Evolutionary conservation across 1,140 invertebrate species (phyloP).

Genomic region (Scylla paramamosain): DNA sequence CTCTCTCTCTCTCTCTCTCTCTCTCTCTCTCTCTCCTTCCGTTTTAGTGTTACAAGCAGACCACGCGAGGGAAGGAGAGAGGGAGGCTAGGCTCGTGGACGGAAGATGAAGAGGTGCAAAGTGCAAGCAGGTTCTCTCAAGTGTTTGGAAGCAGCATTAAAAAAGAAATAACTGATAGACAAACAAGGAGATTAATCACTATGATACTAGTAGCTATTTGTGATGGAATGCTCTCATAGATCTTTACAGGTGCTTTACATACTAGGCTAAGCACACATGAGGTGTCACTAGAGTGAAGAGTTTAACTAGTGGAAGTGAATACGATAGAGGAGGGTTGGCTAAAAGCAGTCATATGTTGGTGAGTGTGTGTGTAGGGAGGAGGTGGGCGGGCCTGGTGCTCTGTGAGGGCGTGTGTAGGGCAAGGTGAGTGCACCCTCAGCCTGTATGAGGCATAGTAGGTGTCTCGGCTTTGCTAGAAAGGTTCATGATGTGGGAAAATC

Average conservation of each 20-base stretch:
- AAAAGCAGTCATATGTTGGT: not conserved
- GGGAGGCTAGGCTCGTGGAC: not conserved
- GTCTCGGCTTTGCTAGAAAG: not conserved
- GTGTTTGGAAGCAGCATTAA: not conserved
- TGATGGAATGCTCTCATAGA: no score
- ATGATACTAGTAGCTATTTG: no score
- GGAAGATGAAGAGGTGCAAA: not conserved
- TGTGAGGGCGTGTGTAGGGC: not conserved
- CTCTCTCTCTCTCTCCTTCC: no score
- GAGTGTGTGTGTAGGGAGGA: not conserved
- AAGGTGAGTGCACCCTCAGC: not conserved
- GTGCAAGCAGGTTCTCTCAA: not conserved
- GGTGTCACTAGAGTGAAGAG: not conserved
- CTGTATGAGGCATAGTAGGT: not conserved
- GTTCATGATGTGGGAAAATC: conserved; percentile 64
- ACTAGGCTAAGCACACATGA: not conserved
- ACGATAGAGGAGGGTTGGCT: not conserved
- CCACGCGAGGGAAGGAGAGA: not conserved
- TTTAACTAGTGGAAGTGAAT: not conserved
- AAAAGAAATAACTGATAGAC: not conserved
- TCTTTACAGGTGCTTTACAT: not conserved
- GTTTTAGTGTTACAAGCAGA: not conserved
- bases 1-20: no score
- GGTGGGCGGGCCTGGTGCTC: not conserved
- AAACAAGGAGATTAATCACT: no score